A percentile compares a stretch with the other conserved stretches of the same genome.
phyloP scores from a whole-genome alignment of 2,888 invertebrate species.

The Opisthograptis luteolata region DNA sequence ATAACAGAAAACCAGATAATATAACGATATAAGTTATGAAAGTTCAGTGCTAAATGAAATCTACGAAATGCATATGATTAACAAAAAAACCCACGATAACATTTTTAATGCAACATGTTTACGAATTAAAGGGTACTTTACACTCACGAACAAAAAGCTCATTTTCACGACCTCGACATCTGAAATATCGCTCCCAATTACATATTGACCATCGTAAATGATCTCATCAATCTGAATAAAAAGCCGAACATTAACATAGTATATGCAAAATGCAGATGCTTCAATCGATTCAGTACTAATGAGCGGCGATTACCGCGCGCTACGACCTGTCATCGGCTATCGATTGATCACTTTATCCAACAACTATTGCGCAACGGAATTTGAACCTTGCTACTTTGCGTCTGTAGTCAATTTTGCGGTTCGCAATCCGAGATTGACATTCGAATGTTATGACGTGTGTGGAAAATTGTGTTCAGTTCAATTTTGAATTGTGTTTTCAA shows the following conservation, averaged over 20 bases:
- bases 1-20: too few relatives aligned
- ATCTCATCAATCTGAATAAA: slow-evolving; percentile 38
- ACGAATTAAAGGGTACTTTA: not conserved
- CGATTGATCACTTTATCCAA: slow-evolving; percentile 55
- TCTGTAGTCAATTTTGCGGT: slow-evolving; percentile 26
- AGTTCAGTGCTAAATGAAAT: too few relatives aligned
- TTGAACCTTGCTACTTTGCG: slow-evolving; percentile 30
- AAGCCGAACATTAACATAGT: slow-evolving; percentile 40
- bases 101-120: not conserved
- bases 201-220: slow-evolving; percentile 32
- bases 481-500: slow-evolving; percentile 33
- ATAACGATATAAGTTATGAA: too few relatives aligned
- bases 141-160: not conserved
- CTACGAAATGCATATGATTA: too few relatives aligned
- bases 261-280: slow-evolving; percentile 50
- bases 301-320: slow-evolving; percentile 68
- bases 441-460: slow-evolving; percentile 11
- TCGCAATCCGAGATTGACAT: slow-evolving; percentile 7
- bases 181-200: slow-evolving; percentile 23
- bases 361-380: slow-evolving; percentile 17
- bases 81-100: not conserved
- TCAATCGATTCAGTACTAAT: slow-evolving; percentile 67
- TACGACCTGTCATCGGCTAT: slow-evolving; percentile 70
- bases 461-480: slow-evolving; percentile 3
- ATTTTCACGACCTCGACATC: not conserved